Conservation (phyloP, 2,113 vertebrate genomes). For the Periophthalmodon schlosseri region DNA sequence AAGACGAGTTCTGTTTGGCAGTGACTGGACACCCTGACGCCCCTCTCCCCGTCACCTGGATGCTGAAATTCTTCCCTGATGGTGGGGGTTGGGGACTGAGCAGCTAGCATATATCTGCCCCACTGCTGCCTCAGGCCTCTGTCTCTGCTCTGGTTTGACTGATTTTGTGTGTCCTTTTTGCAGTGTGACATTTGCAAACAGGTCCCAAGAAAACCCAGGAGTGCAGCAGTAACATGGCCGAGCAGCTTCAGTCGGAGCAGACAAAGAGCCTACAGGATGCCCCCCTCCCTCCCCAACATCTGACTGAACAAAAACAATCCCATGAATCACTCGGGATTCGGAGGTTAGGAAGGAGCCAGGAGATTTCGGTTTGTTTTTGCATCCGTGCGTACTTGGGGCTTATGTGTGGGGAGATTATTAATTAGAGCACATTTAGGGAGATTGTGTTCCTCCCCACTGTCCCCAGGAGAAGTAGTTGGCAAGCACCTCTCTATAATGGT, state of each 20-base stretch:
- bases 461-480: constrained; percentile 57
- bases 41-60: constrained; percentile 50
- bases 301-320: constrained; percentile 78
- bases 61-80: constrained; percentile 45
- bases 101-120: constrained; percentile 43
- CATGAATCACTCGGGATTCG: constrained; percentile 73
- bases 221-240: constrained; percentile 61
- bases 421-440: constrained; percentile 73
- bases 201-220: constrained; percentile 43
- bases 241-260: constrained; percentile 64
- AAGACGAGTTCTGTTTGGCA: constrained; percentile 20
- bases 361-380: constrained; percentile 76
- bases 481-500: constrained; percentile 51
- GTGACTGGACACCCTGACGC: constrained; percentile 9
- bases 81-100: constrained; percentile 41
- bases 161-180: constrained; percentile 20
- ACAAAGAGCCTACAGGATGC: constrained; percentile 79
- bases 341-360: constrained; percentile 63
- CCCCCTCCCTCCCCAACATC: constrained; percentile 55
- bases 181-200: constrained; percentile 27
- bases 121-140: constrained; percentile 34
- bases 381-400: constrained; percentile 54
- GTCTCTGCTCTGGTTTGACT: constrained; percentile 18
- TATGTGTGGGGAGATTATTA: constrained; percentile 68
- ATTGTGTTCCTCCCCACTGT: constrained; percentile 32